Base-by-base conservation (phyloP, 2,888 invertebrate species). In the Parascotia fuliginaria region DNA sequence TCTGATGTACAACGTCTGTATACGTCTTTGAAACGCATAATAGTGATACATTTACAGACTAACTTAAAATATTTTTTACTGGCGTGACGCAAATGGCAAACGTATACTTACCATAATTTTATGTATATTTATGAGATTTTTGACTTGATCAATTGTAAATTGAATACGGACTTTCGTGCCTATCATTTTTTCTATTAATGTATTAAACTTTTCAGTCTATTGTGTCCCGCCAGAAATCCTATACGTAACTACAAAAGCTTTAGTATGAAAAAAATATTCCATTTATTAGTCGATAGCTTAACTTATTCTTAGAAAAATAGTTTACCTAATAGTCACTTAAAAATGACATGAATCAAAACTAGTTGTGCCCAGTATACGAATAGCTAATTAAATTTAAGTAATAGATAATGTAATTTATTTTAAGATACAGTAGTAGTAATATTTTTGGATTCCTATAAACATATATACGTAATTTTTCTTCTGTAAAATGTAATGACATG, bases 301-400 rank as follows among this genome's bases (percentile, higher is more conserved):
- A 91, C 85, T 91, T 91, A 91, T 92, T 90, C 76, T 89, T 91
- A 89, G 85, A 78, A 69, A 87, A 79, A 88, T 87, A 91, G 88
- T 83, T 87, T 89, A 91, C 85, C 83, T 88, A n/a, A 85, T 91
- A 90, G 91, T 91, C 90, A 91, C 85, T 77, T 86, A 79, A 85
- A 85, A 89, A 90, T 91, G 89, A 90, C 89, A 89, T 81, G 83
- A 90, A 91, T 90, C 90, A 90, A 86, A 88, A 90, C 92, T 92
- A 92, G 92, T 92, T 92, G 92, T 92, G 92, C 91, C 92, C 91
- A 90, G 92, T 92, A 92, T 92, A 92, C 92, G 92, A 92, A 88
- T 92, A 92, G 89, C 78, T 88, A 85, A 85, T 81, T 87, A 87
- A 86, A 79, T 49, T 66, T 75, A 87, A 86, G 84, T 82, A 81